Conservation (phyloP, 2,113 vertebrate species). For the Gambusia holbrooki region DNA sequence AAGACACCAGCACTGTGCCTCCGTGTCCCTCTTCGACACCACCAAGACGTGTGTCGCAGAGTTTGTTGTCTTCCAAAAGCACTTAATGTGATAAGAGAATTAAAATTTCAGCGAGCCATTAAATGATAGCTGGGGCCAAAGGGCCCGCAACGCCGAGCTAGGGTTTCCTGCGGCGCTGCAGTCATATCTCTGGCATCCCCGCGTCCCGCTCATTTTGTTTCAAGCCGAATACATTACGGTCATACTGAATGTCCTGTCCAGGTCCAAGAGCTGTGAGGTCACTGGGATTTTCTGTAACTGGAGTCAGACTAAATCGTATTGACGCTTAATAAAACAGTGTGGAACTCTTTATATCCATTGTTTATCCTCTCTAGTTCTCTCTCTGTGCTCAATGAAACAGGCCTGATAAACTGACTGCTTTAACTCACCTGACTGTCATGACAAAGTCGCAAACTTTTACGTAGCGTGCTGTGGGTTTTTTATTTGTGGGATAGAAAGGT, state of each 20-base stretch:
- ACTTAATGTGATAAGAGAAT: slow-evolving; percentile 88
- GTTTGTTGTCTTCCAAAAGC: slow-evolving; percentile 82
- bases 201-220: slow-evolving; percentile 22
- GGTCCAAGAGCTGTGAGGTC: slow-evolving; percentile 78
- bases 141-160: slow-evolving; percentile 64
- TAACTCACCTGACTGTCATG: neutral
- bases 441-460: neutral
- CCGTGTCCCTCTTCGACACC: slow-evolving; percentile 73
- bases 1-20: slow-evolving; percentile 60
- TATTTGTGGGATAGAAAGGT: neutral
- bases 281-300: slow-evolving; percentile 89
- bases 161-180: slow-evolving; percentile 71
- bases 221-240: slow-evolving; percentile 46
- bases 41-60: slow-evolving; percentile 72
- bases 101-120: slow-evolving; percentile 85
- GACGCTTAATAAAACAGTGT: slow-evolving; percentile 87
- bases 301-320: slow-evolving; percentile 87
- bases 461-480: no score
- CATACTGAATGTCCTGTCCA: slow-evolving; percentile 12
- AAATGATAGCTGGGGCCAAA: slow-evolving; percentile 70
- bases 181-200: slow-evolving; percentile 62
- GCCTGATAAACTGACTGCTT: no score
- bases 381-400: neutral
- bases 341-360: slow-evolving; percentile 92
- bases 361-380: slow-evolving; percentile 81